Percentiles rank a stretch among this genome's conserved stretches.
Conservation (phyloP, 2,888 invertebrate genomes). For the Ophion ellenae region DNA sequence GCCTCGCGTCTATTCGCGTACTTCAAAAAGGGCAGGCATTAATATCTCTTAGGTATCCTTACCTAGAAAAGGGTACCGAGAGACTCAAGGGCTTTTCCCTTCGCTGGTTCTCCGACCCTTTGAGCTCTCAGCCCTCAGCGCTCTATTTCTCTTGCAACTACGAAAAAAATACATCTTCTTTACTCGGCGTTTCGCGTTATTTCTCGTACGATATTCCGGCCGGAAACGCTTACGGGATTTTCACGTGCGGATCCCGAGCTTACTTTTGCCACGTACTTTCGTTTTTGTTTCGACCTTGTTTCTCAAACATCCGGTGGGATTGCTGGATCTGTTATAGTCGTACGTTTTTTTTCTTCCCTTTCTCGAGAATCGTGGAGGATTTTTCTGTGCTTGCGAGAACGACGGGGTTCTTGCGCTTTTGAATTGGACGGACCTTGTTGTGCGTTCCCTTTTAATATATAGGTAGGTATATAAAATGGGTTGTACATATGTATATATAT, state of each 20-base stretch:
- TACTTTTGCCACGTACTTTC: slow-evolving; percentile 12
- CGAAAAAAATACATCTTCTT: slow-evolving; percentile 11
- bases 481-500: too few species aligned
- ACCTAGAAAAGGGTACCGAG: too few species aligned
- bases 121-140: background rate
- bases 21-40: too few species aligned
- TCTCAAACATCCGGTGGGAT: slow-evolving; percentile 46
- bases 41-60: too few species aligned
- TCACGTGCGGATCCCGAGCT: background rate
- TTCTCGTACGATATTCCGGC: slow-evolving; percentile 22
- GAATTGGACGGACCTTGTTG: slow-evolving; percentile 27
- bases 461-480: background rate
- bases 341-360: background rate
- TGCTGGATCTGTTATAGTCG: background rate
- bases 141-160: background rate
- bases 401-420: slow-evolving; percentile 28
- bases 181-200: slow-evolving; percentile 12
- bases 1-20: too few species aligned
- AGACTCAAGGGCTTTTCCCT: too few species aligned
- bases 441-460: background rate
- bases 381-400: slow-evolving; percentile 5
- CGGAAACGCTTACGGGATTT: slow-evolving; percentile 36
- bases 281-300: slow-evolving; percentile 24
- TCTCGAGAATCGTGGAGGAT: slow-evolving; percentile 32
- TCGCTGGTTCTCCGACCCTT: too few species aligned